Conservation (phyloP, 2,797 vertebrate species). For the Sciurus carolinensis region DNA sequence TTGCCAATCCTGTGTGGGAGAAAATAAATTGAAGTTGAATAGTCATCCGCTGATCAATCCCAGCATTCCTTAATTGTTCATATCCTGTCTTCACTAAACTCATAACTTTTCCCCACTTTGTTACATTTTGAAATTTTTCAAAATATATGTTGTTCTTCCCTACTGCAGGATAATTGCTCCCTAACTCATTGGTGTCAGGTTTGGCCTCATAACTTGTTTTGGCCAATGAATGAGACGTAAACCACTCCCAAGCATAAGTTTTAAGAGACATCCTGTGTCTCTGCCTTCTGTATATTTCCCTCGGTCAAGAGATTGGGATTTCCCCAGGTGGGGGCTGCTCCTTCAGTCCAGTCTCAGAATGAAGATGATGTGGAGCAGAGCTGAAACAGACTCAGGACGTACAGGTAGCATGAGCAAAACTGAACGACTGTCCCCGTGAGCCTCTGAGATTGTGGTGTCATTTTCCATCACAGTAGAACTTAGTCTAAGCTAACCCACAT, state of each 20-base stretch:
- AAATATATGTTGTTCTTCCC: neutral
- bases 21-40: neutral
- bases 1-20: neutral
- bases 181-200: neutral
- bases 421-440: neutral
- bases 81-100: neutral
- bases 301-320: neutral
- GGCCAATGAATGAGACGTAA: neutral
- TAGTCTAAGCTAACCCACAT: neutral
- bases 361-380: neutral
- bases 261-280: neutral
- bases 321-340: neutral
- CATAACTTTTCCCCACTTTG: neutral
- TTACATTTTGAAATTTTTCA: neutral
- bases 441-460: neutral
- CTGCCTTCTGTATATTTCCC: neutral
- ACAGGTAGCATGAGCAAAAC: neutral
- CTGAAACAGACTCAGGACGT: neutral
- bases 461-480: neutral
- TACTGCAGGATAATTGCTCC: neutral
- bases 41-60: neutral
- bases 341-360: neutral
- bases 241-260: neutral
- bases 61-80: neutral
- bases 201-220: neutral